Evolutionary conservation across 2,113 vertebrate species (phyloP).

Genomic region (Zosterops lateralis): DNA sequence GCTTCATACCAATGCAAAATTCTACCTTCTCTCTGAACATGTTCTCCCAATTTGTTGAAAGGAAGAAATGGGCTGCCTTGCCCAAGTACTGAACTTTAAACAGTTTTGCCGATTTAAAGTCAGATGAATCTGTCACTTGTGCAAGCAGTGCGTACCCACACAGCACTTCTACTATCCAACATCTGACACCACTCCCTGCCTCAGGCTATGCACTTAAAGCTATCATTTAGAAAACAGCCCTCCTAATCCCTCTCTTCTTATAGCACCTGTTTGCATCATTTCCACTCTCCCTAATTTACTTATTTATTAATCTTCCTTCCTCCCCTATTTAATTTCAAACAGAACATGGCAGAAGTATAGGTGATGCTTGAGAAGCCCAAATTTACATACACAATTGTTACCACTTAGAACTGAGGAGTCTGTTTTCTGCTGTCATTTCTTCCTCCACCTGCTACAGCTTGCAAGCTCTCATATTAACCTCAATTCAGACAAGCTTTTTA

Average conservation of each 20-base stretch:
- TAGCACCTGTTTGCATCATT: not conserved
- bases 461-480: not conserved
- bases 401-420: too few species aligned
- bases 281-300: not conserved
- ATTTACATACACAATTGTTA: not conserved
- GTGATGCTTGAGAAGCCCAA: not conserved
- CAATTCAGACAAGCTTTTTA: not conserved
- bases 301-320: not conserved
- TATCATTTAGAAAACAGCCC: not conserved
- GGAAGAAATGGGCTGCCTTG: not conserved
- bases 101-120: not conserved
- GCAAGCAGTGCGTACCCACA: not conserved
- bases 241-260: not conserved
- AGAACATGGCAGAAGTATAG: not conserved
- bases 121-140: not conserved
- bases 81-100: not conserved
- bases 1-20: not conserved
- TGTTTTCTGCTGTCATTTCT: not conserved
- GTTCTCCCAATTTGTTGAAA: rapidly evolving
- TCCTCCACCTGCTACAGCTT: not conserved
- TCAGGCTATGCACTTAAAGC: not conserved
- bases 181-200: not conserved
- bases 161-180: not conserved
- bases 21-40: not conserved
- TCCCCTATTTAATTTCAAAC: not conserved